Evolutionary conservation across 2,888 invertebrate genomes (phyloP).

Genomic region (Ctenicera cuprea): DNA sequence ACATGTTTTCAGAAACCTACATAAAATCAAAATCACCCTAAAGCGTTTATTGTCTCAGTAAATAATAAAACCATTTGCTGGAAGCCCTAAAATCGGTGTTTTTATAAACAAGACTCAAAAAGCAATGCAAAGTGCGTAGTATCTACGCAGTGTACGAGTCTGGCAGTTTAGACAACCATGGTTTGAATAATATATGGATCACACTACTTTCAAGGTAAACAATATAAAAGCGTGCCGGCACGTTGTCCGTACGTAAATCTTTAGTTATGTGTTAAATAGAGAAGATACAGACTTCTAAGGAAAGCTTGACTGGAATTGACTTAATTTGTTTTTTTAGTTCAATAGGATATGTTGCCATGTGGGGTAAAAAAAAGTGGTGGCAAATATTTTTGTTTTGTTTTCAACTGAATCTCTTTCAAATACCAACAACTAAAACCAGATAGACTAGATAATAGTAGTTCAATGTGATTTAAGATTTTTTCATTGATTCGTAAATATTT

Average conservation of each 20-base stretch:
- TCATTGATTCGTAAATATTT: no score
- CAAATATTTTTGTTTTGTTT: background rate
- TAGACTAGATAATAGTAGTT: no score
- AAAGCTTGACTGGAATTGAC: background rate
- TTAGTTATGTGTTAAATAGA: constrained; percentile 8
- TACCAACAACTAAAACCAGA: no score
- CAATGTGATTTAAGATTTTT: no score
- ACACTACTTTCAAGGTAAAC: constrained; percentile 2
- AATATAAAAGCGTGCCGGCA: background rate
- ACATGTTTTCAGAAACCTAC: no score
- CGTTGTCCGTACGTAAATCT: constrained; percentile 3
- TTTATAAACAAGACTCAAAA: background rate
- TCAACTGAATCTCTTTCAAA: no score
- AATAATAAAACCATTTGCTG: background rate
- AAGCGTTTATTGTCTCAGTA: background rate
- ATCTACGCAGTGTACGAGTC: background rate
- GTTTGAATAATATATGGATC: constrained; percentile 22
- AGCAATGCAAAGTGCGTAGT: constrained; percentile 1
- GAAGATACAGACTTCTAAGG: background rate
- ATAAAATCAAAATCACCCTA: no score
- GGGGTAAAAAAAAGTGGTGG: background rate
- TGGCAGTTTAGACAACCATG: constrained; percentile 12
- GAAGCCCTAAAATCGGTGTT: constrained; percentile 6
- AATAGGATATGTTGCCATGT: background rate
- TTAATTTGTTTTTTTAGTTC: background rate